Evolutionary conservation across 2,888 invertebrate species (phyloP).

Genomic region (Dromius quadrimaculatus): DNA sequence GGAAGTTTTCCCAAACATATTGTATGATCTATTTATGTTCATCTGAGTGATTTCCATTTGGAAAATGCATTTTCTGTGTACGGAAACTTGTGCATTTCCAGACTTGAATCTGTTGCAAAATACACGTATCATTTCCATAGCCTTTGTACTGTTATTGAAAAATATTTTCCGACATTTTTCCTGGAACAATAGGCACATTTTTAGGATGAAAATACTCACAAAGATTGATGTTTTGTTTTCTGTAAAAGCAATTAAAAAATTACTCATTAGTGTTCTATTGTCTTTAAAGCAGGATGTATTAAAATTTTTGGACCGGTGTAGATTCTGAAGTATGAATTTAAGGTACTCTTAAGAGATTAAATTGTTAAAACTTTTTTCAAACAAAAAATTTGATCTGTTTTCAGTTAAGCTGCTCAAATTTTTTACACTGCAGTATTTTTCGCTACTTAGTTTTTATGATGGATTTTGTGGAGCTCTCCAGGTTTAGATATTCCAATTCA

Average conservation of each 20-base stretch:
- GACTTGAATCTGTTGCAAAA: background rate
- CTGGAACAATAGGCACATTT: conserved; percentile 29
- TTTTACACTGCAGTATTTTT: conserved; percentile 29
- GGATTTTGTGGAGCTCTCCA: too few relatives aligned
- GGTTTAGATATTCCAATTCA: too few relatives aligned
- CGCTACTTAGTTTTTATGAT: conserved; percentile 31
- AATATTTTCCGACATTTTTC: conserved; percentile 28
- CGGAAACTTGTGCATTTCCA: conserved; percentile 3
- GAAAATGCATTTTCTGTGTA: conserved; percentile 38
- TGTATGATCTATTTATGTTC: conserved; percentile 27
- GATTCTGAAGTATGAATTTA: conserved; percentile 30
- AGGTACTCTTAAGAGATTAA: conserved; percentile 41
- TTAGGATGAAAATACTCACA: conserved; percentile 9
- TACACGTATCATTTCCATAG: conserved; percentile 35
- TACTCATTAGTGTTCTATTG: conserved; percentile 18
- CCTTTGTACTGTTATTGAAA: conserved; percentile 39
- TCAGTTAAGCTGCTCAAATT: conserved; percentile 40
- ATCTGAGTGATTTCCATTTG: conserved; percentile 23
- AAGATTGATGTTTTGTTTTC: conserved; percentile 2
- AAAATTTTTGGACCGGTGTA: background rate
- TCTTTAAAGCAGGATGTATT: conserved; percentile 20
- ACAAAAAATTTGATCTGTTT: conserved; percentile 43
- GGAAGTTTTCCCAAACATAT: too few relatives aligned
- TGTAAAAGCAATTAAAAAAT: conserved; percentile 26
- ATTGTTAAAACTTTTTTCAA: conserved; percentile 40